Base-by-base conservation (phyloP, 2,888 invertebrate genomes). In the Xestia sexstrigata region DNA sequence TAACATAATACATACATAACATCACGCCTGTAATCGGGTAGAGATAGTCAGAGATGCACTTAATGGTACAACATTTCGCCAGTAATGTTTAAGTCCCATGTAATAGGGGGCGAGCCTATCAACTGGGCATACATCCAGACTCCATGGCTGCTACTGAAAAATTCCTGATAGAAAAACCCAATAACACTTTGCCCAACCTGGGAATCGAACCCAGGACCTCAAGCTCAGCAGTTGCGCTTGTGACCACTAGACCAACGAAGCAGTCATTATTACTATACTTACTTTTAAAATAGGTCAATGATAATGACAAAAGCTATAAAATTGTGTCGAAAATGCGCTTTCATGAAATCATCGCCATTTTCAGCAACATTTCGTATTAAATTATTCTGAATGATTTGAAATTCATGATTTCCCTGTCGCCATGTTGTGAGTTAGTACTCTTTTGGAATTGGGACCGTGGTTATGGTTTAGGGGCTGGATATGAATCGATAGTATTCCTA, bases 381-480 rank as follows among this genome's bases (percentile, higher is more conserved):
- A 72, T 42, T 79, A 81, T 84, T 85, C 87, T 42, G 67, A 47
- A 42, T 35, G 7, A 74, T 79, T 88, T 87, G 76, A 77, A 65
- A 79, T 89, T 83, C 84, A 89, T 87, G 81, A 87, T 70, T 85
- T 89, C 83, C 83, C 62, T 70, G 84, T 86, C 80, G 78, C 79
- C 84, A 67, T 78, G 62, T 45, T 76, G 71, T 3, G 49, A 66
- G 7, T 26, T 66, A 35, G 20, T 17, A 55, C 26, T 58, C 58
- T 76, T 79, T 76, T 66, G 23, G 15, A 62, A 45, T 35, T 47
- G 0, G 30, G 26, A 63, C 39, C 45, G 35, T 30, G 62, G n/a
- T 23, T 74, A 11, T 20, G 20, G 13, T 45, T 30, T 17, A 20
- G 13, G 60, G 26, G 15, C 42, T 49, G 15, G 47, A 23, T 35